Evolutionary conservation across 2,888 invertebrate genomes (phyloP).

Genomic region (Eurois occulta): DNA sequence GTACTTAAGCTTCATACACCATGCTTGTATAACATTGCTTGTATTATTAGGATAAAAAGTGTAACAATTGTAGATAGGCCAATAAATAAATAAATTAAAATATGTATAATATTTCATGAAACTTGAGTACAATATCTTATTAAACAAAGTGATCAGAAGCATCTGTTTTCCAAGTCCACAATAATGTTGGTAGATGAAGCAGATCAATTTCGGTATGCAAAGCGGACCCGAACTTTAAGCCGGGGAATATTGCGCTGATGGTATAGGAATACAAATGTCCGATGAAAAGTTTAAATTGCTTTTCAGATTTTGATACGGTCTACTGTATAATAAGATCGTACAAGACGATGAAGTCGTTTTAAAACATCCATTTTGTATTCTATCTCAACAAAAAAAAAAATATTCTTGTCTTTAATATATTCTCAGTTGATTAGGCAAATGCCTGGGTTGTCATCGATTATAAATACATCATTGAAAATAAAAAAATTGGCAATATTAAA

Average conservation of each 20-base stretch:
- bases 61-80: too few species aligned
- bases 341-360: background rate
- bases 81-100: too few species aligned
- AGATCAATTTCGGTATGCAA: constrained; percentile 40
- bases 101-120: constrained; percentile 28
- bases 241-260: constrained; percentile 20
- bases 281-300: constrained; percentile 42
- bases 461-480: background rate
- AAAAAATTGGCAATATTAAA: background rate
- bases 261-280: constrained; percentile 38
- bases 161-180: constrained; percentile 34
- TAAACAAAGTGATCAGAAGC: constrained; percentile 28
- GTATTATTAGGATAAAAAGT: too few species aligned
- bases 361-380: background rate
- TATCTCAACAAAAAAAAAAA: background rate
- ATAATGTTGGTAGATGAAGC: constrained; percentile 17
- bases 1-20: too few species aligned
- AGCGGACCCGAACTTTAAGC: constrained; percentile 25
- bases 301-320: constrained; percentile 34
- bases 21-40: too few species aligned
- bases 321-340: constrained; percentile 17
- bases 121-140: constrained; percentile 8
- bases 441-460: too few species aligned
- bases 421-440: background rate
- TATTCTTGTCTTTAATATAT: background rate